These are phyloP conservation scores for Recurvirostra avosetta DNA, from an alignment of 2,113 vertebrate species.

Conservation along the genomic window DNA sequence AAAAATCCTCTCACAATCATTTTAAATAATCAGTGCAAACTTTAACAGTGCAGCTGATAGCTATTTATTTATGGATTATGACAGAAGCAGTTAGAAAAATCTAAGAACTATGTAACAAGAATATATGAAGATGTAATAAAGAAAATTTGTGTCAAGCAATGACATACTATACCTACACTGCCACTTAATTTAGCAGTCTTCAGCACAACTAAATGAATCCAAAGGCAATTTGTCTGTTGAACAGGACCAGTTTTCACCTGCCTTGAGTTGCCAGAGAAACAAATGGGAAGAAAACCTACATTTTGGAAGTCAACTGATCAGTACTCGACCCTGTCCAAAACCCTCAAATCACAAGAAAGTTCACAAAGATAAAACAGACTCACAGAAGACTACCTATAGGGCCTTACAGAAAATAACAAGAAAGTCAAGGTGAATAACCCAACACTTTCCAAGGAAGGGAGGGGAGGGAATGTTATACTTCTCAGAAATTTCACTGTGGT, in stretches of 20 bases:
- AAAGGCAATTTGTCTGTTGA: neutral
- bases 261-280: neutral
- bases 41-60: neutral
- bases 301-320: neutral
- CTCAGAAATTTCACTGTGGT: neutral
- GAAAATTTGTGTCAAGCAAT: neutral
- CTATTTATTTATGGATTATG: neutral
- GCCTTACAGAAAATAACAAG: neutral
- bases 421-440: neutral
- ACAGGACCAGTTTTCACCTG: neutral
- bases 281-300: neutral
- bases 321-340: neutral
- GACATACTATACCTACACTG: neutral
- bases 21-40: neutral
- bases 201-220: neutral
- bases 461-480: accelerated
- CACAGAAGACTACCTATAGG: neutral
- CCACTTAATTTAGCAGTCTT: neutral
- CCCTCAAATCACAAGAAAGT: neutral
- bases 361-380: neutral
- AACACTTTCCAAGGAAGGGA: neutral
- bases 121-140: neutral
- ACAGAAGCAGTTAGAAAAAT: neutral
- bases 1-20: neutral
- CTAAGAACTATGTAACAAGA: neutral